phyloP scores from a whole-genome alignment of 2,888 invertebrate species.

The Papilio elwesi region DNA sequence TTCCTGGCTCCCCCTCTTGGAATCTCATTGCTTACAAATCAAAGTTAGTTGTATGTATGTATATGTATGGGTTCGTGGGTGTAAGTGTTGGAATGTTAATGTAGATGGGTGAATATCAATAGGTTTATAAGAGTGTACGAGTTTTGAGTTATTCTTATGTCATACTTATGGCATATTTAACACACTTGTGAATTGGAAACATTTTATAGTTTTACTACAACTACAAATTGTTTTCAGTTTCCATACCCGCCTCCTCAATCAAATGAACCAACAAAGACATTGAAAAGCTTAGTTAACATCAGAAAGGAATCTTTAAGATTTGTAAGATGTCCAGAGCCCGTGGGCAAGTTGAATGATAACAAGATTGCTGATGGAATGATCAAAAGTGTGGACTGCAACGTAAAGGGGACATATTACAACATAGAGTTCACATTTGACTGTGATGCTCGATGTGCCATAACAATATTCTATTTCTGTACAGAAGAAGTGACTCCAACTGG shows the following conservation, averaged over 20 bases:
- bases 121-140: no score
- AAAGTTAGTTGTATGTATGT: no score
- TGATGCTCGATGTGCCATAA: constrained; percentile 97
- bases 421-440: constrained; percentile 99
- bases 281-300: constrained; percentile 98
- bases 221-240: constrained; percentile 86
- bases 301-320: constrained; percentile 98
- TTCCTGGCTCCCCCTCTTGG: no score
- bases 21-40: no score
- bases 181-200: no score
- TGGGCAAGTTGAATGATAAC: constrained; percentile 83
- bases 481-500: constrained; percentile 95
- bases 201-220: not conserved
- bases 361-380: constrained; percentile 82
- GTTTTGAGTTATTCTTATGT: no score
- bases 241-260: constrained; percentile 98
- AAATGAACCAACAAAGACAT: constrained; percentile 97
- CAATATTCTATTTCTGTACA: constrained; percentile 96
- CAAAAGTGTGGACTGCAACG: constrained; percentile 84
- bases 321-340: constrained; percentile 88
- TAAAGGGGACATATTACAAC: constrained; percentile 90
- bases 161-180: no score
- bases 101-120: no score
- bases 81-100: no score
- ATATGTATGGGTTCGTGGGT: no score